Evolutionary conservation across 2,797 vertebrate species (phyloP).

Genomic region (Neosilurus hyrtlii): DNA sequence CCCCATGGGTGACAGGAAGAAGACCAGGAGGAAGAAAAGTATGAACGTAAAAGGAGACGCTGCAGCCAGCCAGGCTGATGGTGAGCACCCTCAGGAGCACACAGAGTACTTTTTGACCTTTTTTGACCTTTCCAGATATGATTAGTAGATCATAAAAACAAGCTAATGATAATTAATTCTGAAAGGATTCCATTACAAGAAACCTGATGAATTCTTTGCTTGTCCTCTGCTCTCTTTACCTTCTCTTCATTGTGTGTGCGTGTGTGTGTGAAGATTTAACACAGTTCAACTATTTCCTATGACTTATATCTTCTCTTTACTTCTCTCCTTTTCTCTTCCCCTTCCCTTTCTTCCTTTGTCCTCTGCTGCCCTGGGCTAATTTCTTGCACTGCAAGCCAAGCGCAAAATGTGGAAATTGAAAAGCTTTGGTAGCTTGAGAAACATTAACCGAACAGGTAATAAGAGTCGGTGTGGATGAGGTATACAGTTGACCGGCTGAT

Average conservation of each 20-base stretch:
- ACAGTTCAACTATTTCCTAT: constrained; percentile 19
- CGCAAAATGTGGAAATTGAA: constrained; percentile 99
- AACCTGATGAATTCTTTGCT: background rate
- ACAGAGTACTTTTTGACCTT: background rate
- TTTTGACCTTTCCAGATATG: background rate
- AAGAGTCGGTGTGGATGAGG: constrained; percentile 46
- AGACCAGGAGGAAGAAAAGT: constrained; percentile 91
- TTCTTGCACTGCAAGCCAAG: constrained; percentile 83
- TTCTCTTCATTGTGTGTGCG: constrained; percentile 5
- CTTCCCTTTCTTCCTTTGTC: constrained; percentile 47
- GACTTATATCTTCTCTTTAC: constrained; percentile 43
- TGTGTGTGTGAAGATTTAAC: constrained; percentile 20
- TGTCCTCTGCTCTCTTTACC: constrained; percentile 4
- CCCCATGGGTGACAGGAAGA: constrained; percentile 89
- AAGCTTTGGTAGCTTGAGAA: constrained; percentile 99
- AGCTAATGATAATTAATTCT: background rate
- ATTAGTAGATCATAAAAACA: background rate
- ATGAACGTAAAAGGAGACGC: constrained; percentile 89
- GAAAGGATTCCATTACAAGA: background rate
- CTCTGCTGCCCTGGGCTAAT: constrained; percentile 61
- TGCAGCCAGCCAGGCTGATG: constrained; percentile 87
- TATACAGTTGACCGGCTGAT: constrained; percentile 45
- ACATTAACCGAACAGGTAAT: constrained; percentile 99
- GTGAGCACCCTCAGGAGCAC: constrained; percentile 64
- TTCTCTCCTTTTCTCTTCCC: constrained; percentile 39